phyloP scores from a whole-genome alignment of 2,113 vertebrate species.

The Protobothrops mucrosquamatus region DNA sequence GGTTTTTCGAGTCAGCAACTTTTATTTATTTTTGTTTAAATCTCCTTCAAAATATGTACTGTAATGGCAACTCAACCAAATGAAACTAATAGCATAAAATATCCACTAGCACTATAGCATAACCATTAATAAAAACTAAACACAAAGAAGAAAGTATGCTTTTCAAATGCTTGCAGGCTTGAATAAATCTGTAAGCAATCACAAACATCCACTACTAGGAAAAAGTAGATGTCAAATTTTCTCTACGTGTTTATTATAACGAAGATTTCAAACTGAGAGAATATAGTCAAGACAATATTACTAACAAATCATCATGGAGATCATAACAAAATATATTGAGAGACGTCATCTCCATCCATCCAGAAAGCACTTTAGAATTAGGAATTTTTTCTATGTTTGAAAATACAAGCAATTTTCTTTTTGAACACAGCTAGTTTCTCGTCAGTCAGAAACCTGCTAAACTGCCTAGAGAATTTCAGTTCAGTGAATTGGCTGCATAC shows the following conservation, averaged over 20 bases:
- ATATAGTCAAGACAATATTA: neutral
- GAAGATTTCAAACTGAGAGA: neutral
- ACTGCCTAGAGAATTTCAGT: neutral
- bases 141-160: neutral
- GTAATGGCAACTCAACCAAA: neutral
- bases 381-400: neutral
- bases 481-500: neutral
- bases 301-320: neutral
- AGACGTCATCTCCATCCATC: neutral
- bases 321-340: neutral
- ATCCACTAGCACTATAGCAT: neutral
- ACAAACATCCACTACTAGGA: neutral
- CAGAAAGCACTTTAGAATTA: neutral
- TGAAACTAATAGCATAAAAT: neutral
- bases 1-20: neutral
- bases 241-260: too few relatives aligned
- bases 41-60: neutral
- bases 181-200: neutral
- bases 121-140: neutral
- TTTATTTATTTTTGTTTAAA: neutral
- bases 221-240: neutral
- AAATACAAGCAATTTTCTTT: neutral
- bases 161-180: neutral
- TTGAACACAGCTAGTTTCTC: neutral
- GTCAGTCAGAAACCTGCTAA: neutral